phyloP scores from a whole-genome alignment of 2,113 vertebrate genomes.

The Himantopus leucocephalus region DNA sequence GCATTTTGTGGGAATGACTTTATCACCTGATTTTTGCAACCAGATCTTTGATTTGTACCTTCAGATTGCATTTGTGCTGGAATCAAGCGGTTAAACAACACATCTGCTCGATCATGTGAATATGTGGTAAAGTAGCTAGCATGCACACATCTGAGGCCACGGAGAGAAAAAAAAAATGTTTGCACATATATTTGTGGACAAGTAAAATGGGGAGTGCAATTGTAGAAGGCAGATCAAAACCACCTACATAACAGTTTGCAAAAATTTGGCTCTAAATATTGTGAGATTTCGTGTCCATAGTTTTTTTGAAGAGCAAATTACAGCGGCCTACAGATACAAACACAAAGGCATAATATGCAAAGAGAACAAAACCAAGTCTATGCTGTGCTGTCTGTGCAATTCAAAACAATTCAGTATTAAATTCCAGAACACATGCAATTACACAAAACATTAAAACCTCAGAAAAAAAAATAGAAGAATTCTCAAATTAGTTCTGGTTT shows the following conservation, averaged over 20 bases:
- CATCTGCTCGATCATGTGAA: neutral
- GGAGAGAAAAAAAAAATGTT: neutral
- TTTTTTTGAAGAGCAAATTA: neutral
- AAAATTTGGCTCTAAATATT: neutral
- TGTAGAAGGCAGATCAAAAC: neutral
- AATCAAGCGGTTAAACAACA: neutral
- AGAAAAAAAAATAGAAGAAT: neutral
- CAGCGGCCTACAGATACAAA: neutral
- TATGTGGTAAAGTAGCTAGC: neutral
- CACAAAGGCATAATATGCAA: neutral
- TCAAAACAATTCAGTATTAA: constrained; percentile 3
- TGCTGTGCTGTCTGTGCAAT: neutral
- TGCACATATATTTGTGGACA: neutral
- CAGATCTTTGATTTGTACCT: neutral
- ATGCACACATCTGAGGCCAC: neutral
- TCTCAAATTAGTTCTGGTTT: constrained; percentile 48
- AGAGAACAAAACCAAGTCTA: neutral
- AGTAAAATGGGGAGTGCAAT: neutral
- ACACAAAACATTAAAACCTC: neutral
- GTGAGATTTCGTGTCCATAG: neutral
- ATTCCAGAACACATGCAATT: constrained; percentile 13
- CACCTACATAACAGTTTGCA: neutral
- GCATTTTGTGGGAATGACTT: neutral
- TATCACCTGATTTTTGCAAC: neutral
- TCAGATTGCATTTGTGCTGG: neutral